A percentile compares a stretch with the other conserved stretches of the same genome.
Conservation (phyloP, 2,888 invertebrate species). For the Drosophila putrida region DNA sequence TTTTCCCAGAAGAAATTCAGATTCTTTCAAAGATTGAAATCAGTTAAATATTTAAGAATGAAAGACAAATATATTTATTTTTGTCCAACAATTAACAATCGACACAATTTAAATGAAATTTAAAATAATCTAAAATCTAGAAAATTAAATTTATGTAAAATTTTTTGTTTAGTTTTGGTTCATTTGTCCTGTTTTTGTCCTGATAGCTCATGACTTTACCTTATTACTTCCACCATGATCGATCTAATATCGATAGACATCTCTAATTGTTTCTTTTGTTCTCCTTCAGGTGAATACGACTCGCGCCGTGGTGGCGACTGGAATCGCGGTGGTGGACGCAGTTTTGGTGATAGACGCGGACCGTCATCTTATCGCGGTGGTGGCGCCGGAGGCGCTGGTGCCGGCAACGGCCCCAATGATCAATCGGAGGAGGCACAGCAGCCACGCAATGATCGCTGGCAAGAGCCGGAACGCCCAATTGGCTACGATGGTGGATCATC, state of each 20-base stretch:
- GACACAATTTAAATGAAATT: too few species aligned
- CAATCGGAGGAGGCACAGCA: slow-evolving; percentile 75
- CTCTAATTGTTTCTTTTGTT: not conserved
- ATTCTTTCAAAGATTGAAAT: too few species aligned
- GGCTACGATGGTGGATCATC: slow-evolving; percentile 70
- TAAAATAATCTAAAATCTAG: too few species aligned
- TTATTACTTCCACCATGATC: not conserved
- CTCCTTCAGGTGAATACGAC: slow-evolving; percentile 77
- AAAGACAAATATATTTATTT: too few species aligned
- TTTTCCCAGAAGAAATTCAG: too few species aligned
- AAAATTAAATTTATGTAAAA: too few species aligned
- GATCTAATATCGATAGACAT: not conserved
- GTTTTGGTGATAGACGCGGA: slow-evolving; percentile 77
- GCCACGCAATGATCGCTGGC: slow-evolving; percentile 89
- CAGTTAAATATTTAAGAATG: too few species aligned
- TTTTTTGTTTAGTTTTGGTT: too few species aligned
- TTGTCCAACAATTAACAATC: too few species aligned
- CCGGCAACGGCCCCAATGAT: slow-evolving; percentile 66
- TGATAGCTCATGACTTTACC: too few species aligned
- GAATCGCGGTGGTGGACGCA: slow-evolving; percentile 83
- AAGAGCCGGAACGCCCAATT: slow-evolving; percentile 86
- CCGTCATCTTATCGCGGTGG: slow-evolving; percentile 74
- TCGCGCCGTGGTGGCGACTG: slow-evolving; percentile 83
- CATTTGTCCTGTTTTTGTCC: too few species aligned
- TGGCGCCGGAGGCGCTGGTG: slow-evolving; percentile 60